Evolutionary conservation across 2,797 vertebrate genomes (phyloP).

Genomic region (Sebastes kiyomatsui): DNA sequence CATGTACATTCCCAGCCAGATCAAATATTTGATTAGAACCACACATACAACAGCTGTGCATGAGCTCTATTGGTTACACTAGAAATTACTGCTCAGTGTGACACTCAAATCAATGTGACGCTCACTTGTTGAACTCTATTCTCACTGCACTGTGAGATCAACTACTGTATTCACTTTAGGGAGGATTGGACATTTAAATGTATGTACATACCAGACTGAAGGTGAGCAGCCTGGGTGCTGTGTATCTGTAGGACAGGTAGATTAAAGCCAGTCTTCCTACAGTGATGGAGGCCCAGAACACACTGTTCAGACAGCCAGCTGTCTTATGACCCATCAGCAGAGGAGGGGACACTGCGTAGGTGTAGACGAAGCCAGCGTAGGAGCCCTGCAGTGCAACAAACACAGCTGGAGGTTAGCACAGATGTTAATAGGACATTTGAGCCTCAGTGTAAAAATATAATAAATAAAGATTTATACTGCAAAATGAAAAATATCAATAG

Average conservation of each 20-base stretch:
- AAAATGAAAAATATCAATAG: no score
- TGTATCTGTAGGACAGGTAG: constrained; percentile 86
- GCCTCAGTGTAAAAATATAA: no score
- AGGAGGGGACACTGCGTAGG: constrained; percentile 90
- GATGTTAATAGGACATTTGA: no score
- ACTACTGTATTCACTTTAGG: background rate
- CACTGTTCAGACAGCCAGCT: constrained; percentile 90
- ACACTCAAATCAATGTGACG: background rate
- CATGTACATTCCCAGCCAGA: background rate
- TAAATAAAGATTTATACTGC: no score
- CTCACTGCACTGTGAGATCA: background rate
- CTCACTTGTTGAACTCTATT: background rate
- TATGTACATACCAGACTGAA: constrained; percentile 86
- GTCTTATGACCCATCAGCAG: constrained; percentile 86
- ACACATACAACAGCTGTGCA: background rate
- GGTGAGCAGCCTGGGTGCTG: constrained; percentile 85
- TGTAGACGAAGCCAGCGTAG: constrained; percentile 93
- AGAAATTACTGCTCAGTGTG: background rate
- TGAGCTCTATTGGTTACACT: background rate
- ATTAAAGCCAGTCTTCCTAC: constrained; percentile 90
- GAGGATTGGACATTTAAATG: background rate
- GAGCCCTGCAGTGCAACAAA: constrained; percentile 82
- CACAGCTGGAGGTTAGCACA: background rate
- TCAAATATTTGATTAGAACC: constrained; percentile 48
- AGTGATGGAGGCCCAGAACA: constrained; percentile 95